Percentiles rank a stretch among this genome's conserved stretches.
phyloP scores from a whole-genome alignment of 2,113 vertebrate genomes.

The Hiodon alosoides region DNA sequence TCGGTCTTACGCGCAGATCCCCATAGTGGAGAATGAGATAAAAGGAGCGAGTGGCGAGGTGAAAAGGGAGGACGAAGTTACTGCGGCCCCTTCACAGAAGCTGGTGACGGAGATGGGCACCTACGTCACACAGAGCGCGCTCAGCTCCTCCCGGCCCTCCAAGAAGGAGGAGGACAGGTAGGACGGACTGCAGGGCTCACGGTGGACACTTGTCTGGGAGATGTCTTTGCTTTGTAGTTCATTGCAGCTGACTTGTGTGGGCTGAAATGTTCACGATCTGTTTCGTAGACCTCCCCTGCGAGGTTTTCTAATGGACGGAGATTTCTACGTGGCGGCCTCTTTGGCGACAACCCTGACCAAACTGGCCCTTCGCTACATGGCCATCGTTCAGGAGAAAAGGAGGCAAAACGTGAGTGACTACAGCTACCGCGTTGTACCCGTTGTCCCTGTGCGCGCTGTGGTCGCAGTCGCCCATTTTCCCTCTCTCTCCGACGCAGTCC shows the following conservation, averaged over 20 bases:
- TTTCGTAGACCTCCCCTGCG: slow-evolving; percentile 81
- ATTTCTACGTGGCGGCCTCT: slow-evolving; percentile 95
- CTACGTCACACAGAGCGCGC: slow-evolving; percentile 93
- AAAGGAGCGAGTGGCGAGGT: slow-evolving; percentile 91
- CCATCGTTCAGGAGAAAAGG: slow-evolving; percentile 88
- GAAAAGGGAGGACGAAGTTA: slow-evolving; percentile 90
- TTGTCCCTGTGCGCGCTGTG: slow-evolving; percentile 12
- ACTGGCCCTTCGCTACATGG: slow-evolving; percentile 85
- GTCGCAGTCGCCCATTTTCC: not conserved
- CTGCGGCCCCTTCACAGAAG: slow-evolving; percentile 81
- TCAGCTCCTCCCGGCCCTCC: slow-evolving; percentile 84
- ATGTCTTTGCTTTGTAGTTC: not conserved
- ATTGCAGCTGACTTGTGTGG: no score
- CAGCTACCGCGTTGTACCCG: no score
- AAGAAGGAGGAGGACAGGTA: slow-evolving; percentile 98
- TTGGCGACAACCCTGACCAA: slow-evolving; percentile 96
- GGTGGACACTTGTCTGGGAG: no score
- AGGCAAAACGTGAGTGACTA: slow-evolving; percentile 82
- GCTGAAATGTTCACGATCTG: slow-evolving; percentile 16
- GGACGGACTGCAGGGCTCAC: not conserved
- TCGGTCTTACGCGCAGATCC: slow-evolving; percentile 68
- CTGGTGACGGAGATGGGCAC: slow-evolving; percentile 98
- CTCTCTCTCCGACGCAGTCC: slow-evolving; percentile 59
- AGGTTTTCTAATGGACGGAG: slow-evolving; percentile 92
- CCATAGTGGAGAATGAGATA: slow-evolving; percentile 95